Evolutionary conservation across 2,888 invertebrate species (phyloP).

Genomic region (Meteorus cinctellus): DNA sequence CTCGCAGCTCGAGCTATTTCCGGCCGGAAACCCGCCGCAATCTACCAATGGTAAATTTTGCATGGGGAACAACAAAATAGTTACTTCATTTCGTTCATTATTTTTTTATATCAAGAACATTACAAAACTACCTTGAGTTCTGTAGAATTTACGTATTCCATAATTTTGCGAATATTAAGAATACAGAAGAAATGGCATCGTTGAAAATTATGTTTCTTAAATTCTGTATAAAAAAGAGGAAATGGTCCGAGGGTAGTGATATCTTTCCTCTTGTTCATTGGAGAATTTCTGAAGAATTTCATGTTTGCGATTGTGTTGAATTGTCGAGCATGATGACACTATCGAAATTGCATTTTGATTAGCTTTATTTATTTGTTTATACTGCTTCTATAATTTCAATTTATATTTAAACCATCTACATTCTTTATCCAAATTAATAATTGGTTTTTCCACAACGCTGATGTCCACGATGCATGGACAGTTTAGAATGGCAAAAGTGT

Average conservation of each 20-base stretch:
- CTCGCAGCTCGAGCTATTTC: conserved; percentile 82
- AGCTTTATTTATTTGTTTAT: too few relatives aligned
- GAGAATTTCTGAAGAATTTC: background rate
- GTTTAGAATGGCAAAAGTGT: too few relatives aligned
- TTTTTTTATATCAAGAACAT: background rate
- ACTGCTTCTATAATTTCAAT: too few relatives aligned
- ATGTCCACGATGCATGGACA: too few relatives aligned
- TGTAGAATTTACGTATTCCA: background rate
- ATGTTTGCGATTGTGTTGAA: background rate
- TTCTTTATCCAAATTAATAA: too few relatives aligned
- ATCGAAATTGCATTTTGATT: too few relatives aligned
- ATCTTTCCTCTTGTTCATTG: background rate
- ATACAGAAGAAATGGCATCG: background rate
- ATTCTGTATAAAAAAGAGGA: background rate
- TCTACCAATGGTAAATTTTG: conserved; percentile 86
- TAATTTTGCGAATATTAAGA: background rate
- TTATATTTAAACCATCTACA: too few relatives aligned
- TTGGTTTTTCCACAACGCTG: too few relatives aligned
- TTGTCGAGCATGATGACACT: background rate
- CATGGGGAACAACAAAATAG: conserved; percentile 20
- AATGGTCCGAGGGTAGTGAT: background rate
- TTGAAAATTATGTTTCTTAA: background rate
- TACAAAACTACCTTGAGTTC: background rate
- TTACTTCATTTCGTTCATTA: background rate
- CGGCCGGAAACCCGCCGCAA: conserved; percentile 78